Conservation (phyloP, 2,797 vertebrate species). For the Catharus ustulatus region DNA sequence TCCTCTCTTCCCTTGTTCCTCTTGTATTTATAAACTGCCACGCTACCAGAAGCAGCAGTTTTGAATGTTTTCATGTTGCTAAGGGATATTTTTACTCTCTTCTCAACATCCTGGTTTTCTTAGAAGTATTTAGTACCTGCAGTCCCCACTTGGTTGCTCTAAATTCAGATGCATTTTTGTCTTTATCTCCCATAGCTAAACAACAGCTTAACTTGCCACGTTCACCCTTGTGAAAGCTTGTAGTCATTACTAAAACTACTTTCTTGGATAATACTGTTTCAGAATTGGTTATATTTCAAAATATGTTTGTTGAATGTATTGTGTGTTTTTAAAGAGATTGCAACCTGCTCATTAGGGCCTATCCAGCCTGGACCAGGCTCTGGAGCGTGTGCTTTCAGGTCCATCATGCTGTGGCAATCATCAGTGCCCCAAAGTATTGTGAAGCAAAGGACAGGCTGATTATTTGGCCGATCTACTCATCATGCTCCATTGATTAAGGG, state of each 20-base stretch:
- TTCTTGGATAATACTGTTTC: background rate
- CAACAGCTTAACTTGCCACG: background rate
- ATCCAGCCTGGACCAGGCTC: background rate
- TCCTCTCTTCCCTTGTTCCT: background rate
- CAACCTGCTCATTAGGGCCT: background rate
- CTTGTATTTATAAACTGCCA: background rate
- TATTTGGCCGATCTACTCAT: background rate
- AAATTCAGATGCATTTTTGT: background rate
- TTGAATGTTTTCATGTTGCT: background rate
- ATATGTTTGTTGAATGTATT: background rate
- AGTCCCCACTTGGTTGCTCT: background rate
- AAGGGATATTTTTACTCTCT: background rate
- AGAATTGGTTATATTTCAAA: background rate
- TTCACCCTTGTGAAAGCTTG: background rate
- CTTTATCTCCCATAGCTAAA: background rate
- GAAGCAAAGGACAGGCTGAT: background rate
- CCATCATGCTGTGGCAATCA: background rate
- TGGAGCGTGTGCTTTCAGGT: accelerated
- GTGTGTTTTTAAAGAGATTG: background rate
- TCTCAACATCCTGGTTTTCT: background rate
- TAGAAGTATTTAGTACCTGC: background rate
- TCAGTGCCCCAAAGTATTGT: background rate
- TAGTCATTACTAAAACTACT: background rate
- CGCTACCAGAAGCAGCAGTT: background rate
- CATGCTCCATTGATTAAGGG: background rate